phyloP scores from a whole-genome alignment of 1,140 invertebrate genomes.

The Drosophila rufa region DNA sequence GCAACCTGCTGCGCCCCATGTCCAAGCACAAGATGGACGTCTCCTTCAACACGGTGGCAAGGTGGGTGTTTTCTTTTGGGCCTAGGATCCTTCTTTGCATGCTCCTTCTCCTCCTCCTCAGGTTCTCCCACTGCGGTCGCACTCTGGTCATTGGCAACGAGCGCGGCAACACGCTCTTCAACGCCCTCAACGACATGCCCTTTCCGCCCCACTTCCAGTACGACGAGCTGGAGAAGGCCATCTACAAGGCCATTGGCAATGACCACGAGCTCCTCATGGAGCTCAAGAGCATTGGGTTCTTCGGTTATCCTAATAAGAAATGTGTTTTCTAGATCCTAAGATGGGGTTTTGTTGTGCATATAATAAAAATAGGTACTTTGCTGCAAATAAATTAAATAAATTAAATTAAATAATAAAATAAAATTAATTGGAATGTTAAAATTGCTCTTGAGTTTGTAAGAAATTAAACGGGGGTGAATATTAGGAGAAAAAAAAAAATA shows the following conservation, averaged over 20 bases:
- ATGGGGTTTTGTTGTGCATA: background rate
- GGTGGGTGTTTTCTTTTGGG: conserved; percentile 1
- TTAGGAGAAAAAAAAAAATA: too few relatives aligned
- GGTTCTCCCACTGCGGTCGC: conserved; percentile 88
- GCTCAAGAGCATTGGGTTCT: conserved; percentile 86
- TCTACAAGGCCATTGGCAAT: conserved; percentile 88
- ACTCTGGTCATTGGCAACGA: conserved; percentile 89
- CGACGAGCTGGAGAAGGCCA: conserved; percentile 87
- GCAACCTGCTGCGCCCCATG: conserved; percentile 88
- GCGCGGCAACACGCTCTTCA: conserved; percentile 88
- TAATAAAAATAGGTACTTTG: background rate
- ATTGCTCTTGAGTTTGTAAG: too few relatives aligned
- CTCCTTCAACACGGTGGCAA: conserved; percentile 79
- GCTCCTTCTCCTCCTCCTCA: conserved; percentile 9
- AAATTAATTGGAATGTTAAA: too few relatives aligned
- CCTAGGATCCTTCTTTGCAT: too few relatives aligned
- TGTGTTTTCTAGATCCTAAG: conserved; percentile 13
- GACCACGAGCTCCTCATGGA: conserved; percentile 87
- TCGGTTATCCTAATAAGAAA: conserved; percentile 76
- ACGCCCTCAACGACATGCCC: conserved; percentile 89
- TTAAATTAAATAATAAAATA: too few relatives aligned
- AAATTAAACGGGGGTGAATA: too few relatives aligned
- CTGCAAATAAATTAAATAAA: background rate
- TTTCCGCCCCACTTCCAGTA: conserved; percentile 89
- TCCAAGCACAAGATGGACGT: conserved; percentile 83